Evolutionary conservation across 2,113 vertebrate species (phyloP), one percentile per base, ranked within the genome.

Genomic region (Gobio gobio): DNA sequence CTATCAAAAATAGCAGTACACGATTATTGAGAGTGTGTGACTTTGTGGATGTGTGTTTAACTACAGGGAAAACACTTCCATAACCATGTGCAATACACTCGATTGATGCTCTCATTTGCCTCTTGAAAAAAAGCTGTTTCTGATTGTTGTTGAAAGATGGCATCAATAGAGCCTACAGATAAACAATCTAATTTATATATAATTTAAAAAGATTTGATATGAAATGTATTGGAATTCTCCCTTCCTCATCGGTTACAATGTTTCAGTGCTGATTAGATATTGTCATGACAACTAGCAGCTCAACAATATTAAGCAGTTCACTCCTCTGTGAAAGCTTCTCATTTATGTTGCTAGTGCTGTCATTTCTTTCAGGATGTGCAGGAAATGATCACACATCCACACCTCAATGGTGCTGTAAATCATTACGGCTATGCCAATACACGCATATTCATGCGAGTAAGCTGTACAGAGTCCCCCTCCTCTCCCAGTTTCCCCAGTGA

Each of bases 381-480:
- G 68, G 58, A 81, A 61, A 66, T 36, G 7, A 72, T 83, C 20
- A 18, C 29, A 72, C 80, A 82, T 72, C 49, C 64, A 72, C 80
- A 81, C 80, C 51, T 83, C 29, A 83, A 5, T 33, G 26, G 33
- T 13, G 66, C 66, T 72, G 80, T 83, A 72, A 83, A 72, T 83
- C 66, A 83, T 81, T n/a, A 51, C 18, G 5, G 16, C 61, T 68
- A 66, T 49, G 59, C 58, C 24, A 14, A 83, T 13, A 47, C 45
- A 59, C 0, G 45, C 61, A 66, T 66, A 63, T 81, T 51, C 61
- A 33, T 33, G 45, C 20, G 16, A 81, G 56, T 26, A 6, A 75
- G 14, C 14, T 59, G 29, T 75, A 36, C 54, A 4, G 90, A 90
- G 91, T 93, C 92, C 88, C 87, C 90, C 78, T 83, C 85, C 84